Percentiles rank a stretch among this genome's conserved stretches.
Evolutionary conservation across 2,113 vertebrate genomes (phyloP).

Genomic region (Sterrhoptilus dennistouni): DNA sequence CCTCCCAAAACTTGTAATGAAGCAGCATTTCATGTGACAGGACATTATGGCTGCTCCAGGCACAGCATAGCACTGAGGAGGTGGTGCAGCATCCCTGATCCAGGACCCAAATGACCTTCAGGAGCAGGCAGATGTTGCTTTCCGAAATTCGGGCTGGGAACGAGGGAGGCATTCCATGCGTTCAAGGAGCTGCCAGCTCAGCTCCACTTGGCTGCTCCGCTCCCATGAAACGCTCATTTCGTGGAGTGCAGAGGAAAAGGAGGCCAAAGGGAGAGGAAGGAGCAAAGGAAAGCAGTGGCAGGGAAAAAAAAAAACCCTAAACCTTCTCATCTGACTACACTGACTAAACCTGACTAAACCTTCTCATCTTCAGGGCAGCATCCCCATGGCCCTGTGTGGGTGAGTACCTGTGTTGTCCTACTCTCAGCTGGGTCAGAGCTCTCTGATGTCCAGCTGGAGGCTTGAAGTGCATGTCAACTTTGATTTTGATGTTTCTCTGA

Average conservation of each 20-base stretch:
- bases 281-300: neutral
- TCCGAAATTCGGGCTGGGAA: neutral
- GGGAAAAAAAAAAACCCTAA: neutral
- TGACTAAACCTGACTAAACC: neutral
- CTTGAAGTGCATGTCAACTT: neutral
- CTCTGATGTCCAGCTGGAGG: neutral
- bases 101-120: constrained; percentile 36
- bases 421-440: neutral
- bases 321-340: too few relatives aligned
- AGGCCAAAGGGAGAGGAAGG: neutral
- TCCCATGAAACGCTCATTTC: neutral
- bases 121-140: neutral
- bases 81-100: neutral
- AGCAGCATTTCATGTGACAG: neutral
- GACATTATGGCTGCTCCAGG: neutral
- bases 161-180: neutral
- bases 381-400: rapidly evolving
- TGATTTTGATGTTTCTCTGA: neutral
- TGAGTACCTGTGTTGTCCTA: neutral
- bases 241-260: neutral
- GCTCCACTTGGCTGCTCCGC: neutral
- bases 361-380: neutral
- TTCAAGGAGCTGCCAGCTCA: neutral
- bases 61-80: neutral
- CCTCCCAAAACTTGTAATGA: neutral